A percentile compares a stretch with the other conserved stretches of the same genome.
phyloP scores from a whole-genome alignment of 2,797 vertebrate genomes.

The Scolopax bukidnonensis region DNA sequence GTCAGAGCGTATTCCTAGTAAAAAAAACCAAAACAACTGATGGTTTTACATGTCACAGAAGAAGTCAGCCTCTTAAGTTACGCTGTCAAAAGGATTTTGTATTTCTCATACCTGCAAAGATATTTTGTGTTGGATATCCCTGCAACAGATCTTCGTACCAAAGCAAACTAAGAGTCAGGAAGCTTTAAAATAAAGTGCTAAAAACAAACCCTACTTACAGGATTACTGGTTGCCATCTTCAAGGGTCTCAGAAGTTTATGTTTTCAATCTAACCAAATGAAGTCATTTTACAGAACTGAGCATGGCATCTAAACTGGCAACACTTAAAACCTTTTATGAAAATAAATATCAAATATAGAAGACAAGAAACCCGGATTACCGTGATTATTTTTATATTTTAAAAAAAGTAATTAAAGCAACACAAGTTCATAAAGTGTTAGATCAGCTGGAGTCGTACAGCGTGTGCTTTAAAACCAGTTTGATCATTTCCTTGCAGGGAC shows the following conservation, averaged over 20 bases:
- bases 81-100: constrained; percentile 6
- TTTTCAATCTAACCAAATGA: constrained; percentile 60
- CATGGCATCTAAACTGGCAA: constrained; percentile 25
- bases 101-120: constrained; percentile 46
- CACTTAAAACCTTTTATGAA: constrained; percentile 25
- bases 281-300: constrained; percentile 46
- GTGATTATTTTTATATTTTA: neutral
- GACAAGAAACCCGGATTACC: constrained; percentile 37
- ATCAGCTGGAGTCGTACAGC: neutral
- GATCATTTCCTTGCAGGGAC: constrained; percentile 20
- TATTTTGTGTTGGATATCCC: neutral
- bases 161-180: constrained; percentile 1
- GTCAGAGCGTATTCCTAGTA: neutral
- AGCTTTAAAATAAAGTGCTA: constrained; percentile 43
- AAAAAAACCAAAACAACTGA: neutral
- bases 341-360: constrained; percentile 17
- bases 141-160: constrained; percentile 3
- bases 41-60: neutral
- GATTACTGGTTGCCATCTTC: constrained; percentile 58
- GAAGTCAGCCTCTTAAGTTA: neutral
- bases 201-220: constrained; percentile 68
- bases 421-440: constrained; percentile 29
- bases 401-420: constrained; percentile 41
- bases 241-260: constrained; percentile 51
- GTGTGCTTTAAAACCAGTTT: neutral